Evolutionary conservation across 2,888 invertebrate genomes (phyloP).

Genomic region (Scaptomyza reducta): DNA sequence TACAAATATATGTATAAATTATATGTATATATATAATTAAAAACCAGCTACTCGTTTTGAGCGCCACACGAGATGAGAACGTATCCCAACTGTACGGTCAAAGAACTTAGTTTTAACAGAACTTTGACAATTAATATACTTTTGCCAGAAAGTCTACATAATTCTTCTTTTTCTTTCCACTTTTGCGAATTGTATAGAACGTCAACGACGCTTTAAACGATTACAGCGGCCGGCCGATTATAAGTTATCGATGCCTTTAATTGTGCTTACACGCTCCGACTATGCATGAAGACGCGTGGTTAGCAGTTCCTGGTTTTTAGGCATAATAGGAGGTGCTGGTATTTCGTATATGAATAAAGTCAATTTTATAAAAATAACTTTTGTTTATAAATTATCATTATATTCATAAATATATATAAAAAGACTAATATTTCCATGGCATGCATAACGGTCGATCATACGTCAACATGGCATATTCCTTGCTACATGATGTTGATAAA

Average conservation of each 20-base stretch:
- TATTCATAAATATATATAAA: neutral
- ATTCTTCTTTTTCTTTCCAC: slow-evolving; percentile 60
- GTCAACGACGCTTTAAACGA: slow-evolving; percentile 72
- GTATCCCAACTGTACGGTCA: slow-evolving; percentile 12
- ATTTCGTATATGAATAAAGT: neutral
- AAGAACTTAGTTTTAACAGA: slow-evolving; percentile 19
- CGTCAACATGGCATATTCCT: slow-evolving; percentile 13
- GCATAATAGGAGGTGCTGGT: neutral
- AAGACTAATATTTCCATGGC: neutral
- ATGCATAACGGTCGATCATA: slow-evolving; percentile 23
- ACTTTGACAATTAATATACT: slow-evolving; percentile 35
- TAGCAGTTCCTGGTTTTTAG: neutral
- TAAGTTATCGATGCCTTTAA: slow-evolving; percentile 49
- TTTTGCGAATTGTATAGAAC: slow-evolving; percentile 71
- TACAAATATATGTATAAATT: slow-evolving; percentile 18
- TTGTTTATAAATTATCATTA: neutral
- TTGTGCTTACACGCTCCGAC: slow-evolving; percentile 36
- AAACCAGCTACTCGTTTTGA: slow-evolving; percentile 9
- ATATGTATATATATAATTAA: slow-evolving; percentile 16
- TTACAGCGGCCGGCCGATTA: slow-evolving; percentile 53
- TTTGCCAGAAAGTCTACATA: slow-evolving; percentile 57
- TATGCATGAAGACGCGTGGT: slow-evolving; percentile 33
- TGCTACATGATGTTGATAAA: no score
- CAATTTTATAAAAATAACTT: neutral
- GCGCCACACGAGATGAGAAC: slow-evolving; percentile 14